These are phyloP conservation scores for Xerus inauris DNA, from an alignment of 2,113 vertebrate species.

Conservation along the genomic window DNA sequence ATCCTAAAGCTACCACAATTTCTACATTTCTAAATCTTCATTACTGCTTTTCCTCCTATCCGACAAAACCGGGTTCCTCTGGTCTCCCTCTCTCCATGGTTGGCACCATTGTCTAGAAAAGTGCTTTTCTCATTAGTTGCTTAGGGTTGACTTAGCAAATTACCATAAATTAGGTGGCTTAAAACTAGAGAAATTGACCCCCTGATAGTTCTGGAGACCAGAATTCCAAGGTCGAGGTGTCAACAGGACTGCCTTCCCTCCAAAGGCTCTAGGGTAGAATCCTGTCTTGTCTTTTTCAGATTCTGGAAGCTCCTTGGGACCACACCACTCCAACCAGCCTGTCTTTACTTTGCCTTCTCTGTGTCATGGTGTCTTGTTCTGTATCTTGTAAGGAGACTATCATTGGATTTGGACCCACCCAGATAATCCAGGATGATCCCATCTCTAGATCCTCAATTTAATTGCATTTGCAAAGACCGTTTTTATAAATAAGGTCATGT, in stretches of 20 bases:
- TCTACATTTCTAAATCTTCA: not conserved
- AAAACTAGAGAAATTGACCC: not conserved
- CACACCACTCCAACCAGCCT: too few relatives aligned
- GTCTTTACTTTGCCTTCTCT: not conserved
- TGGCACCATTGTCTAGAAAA: accelerated
- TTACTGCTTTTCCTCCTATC: not conserved
- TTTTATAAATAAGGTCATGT: not conserved
- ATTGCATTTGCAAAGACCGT: not conserved
- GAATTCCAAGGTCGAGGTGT: not conserved
- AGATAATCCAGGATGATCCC: not conserved
- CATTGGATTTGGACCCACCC: not conserved
- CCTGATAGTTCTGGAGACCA: not conserved
- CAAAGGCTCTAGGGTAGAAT: not conserved
- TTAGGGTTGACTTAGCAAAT: not conserved
- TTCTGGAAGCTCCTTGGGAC: not conserved
- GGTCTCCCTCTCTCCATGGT: accelerated
- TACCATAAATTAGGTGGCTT: not conserved
- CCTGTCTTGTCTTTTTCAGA: not conserved
- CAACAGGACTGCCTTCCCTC: accelerated
- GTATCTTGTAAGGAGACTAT: not conserved
- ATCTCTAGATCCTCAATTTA: not conserved
- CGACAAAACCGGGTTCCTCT: too few relatives aligned
- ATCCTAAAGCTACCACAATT: not conserved
- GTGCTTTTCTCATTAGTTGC: not conserved
- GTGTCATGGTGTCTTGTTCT: not conserved